These are phyloP conservation scores for Tylochromis polylepis DNA, from an alignment of 2,113 vertebrate genomes.

Conservation along the genomic window DNA sequence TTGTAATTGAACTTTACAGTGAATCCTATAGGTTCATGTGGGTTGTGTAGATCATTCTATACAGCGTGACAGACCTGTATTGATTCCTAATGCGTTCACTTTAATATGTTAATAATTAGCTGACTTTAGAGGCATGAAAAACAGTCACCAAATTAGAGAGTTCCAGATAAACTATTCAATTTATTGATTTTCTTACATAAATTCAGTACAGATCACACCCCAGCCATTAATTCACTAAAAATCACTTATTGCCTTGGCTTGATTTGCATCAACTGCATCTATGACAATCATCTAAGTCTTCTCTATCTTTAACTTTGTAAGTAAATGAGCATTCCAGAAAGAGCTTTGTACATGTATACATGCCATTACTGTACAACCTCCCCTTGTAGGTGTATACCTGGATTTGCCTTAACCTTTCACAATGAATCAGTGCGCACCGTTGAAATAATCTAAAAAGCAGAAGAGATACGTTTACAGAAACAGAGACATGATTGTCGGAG, in stretches of 20 bases:
- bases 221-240: conserved; percentile 57
- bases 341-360: conserved; percentile 36
- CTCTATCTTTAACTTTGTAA: neutral
- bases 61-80: neutral
- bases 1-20: neutral
- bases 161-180: conserved; percentile 38
- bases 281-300: neutral
- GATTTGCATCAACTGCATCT: conserved; percentile 21
- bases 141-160: neutral
- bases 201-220: conserved; percentile 47
- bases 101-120: neutral
- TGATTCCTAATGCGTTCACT: neutral
- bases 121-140: neutral
- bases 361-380: conserved; percentile 18
- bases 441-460: conserved; percentile 46
- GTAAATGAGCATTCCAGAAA: conserved; percentile 27
- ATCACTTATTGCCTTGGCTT: conserved; percentile 68
- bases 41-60: neutral
- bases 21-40: neutral
- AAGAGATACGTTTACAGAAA: conserved; percentile 29
- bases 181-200: conserved; percentile 70
- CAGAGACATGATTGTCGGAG: conserved; percentile 28
- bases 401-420: conserved; percentile 3
- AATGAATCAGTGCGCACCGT: conserved; percentile 7
- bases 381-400: conserved; percentile 16